phyloP scores from a whole-genome alignment of 2,113 vertebrate species.

The Alectura lathami region DNA sequence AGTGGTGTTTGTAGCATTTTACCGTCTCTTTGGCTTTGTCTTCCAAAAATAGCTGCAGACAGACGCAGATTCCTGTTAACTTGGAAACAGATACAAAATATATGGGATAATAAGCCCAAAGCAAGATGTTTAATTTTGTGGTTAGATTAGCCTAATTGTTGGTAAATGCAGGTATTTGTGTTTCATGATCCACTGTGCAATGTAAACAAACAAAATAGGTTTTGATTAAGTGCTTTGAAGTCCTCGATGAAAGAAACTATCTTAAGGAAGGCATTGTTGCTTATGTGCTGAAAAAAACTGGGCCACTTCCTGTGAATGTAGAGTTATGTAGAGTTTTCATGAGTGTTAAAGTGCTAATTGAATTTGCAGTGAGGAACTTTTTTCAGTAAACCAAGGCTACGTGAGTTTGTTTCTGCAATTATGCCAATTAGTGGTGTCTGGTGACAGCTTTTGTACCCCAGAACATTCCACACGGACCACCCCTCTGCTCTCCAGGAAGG shows the following conservation, averaged over 20 bases:
- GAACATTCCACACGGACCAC: neutral
- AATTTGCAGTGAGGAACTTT: neutral
- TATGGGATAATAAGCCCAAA: neutral
- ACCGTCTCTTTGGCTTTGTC: neutral
- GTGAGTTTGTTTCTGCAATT: neutral
- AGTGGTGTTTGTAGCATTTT: neutral
- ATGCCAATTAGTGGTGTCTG: neutral
- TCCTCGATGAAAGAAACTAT: slow-evolving; percentile 7
- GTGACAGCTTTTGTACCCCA: neutral
- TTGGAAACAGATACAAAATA: neutral
- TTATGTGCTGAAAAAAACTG: neutral
- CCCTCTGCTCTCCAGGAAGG: neutral
- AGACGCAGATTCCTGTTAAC: neutral
- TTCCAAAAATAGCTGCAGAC: neutral
- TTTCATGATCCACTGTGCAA: neutral
- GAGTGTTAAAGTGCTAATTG: neutral
- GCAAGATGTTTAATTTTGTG: neutral
- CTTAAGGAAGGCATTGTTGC: neutral
- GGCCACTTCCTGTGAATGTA: neutral
- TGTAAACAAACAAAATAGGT: neutral
- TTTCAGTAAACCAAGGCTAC: neutral
- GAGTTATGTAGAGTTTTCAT: neutral
- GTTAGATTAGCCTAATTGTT: neutral
- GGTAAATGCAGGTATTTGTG: neutral
- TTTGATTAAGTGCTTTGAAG: slow-evolving; percentile 43